These are phyloP conservation scores for Selene dorsalis DNA, from an alignment of 2,797 vertebrate genomes.

Conservation along the genomic window DNA sequence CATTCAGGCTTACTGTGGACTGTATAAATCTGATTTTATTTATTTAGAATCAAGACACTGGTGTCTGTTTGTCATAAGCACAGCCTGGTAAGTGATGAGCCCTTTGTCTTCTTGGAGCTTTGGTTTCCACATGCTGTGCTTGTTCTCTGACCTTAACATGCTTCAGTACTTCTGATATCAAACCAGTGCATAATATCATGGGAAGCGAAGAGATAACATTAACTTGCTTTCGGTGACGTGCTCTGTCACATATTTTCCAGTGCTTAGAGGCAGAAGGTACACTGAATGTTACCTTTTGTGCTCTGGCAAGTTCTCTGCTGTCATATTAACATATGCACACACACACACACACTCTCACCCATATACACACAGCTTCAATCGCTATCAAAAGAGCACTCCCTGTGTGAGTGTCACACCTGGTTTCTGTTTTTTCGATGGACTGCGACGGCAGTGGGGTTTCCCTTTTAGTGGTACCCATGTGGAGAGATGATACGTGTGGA, in stretches of 20 bases:
- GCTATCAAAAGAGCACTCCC: slow-evolving; percentile 71
- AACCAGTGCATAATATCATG: slow-evolving; percentile 58
- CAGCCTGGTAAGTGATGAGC: slow-evolving; percentile 6
- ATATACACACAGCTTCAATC: slow-evolving; percentile 4
- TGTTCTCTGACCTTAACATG: slow-evolving; percentile 56
- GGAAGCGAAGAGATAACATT: slow-evolving; percentile 77
- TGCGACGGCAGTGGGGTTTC: slow-evolving; percentile 65
- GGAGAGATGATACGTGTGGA: slow-evolving; percentile 83
- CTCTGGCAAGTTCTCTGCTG: slow-evolving; percentile 55
- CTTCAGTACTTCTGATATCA: slow-evolving; percentile 56
- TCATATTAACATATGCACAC: slow-evolving; percentile 41
- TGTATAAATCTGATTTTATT: not conserved
- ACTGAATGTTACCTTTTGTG: slow-evolving; percentile 80
- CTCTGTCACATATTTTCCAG: slow-evolving; percentile 75
- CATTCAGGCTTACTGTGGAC: not conserved
- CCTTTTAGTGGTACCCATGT: slow-evolving; percentile 80
- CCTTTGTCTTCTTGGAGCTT: slow-evolving; percentile 14
- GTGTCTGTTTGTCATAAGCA: slow-evolving; percentile 3
- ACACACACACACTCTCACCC: slow-evolving; percentile 19
- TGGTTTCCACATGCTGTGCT: slow-evolving; percentile 35
- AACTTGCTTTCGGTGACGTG: slow-evolving; percentile 62
- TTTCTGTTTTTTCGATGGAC: slow-evolving; percentile 80
- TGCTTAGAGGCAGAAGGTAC: slow-evolving; percentile 56
- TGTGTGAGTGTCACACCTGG: slow-evolving; percentile 79
- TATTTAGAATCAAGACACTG: not conserved